Percentiles rank a stretch among this genome's conserved stretches.
Evolutionary conservation across 2,113 vertebrate species (phyloP).

Genomic region (Miniopterus natalensis): DNA sequence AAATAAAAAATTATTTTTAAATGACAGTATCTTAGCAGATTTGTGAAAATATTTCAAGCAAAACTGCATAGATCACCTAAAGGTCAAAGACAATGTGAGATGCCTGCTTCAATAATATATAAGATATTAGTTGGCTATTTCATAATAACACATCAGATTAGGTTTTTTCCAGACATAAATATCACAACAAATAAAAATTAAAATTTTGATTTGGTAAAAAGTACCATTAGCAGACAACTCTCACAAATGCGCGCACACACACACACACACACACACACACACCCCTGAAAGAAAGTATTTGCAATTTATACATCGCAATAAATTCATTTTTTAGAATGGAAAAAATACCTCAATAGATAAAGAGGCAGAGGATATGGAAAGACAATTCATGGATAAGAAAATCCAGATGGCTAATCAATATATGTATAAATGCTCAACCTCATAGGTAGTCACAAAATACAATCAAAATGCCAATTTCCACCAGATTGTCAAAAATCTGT

Average conservation of each 20-base stretch:
- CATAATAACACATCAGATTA: not conserved
- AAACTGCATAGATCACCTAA: not conserved
- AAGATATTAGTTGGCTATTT: not conserved
- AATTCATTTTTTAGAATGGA: not conserved
- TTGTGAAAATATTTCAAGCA: no score
- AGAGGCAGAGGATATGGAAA: not conserved
- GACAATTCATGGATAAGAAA: conserved; percentile 16
- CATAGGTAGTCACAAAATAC: not conserved
- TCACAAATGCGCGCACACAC: not conserved
- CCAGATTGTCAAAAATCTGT: not conserved
- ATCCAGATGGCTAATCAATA: not conserved
- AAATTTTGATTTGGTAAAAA: conserved; percentile 8
- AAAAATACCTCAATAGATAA: not conserved
- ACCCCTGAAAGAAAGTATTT: not conserved
- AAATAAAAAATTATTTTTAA: not conserved
- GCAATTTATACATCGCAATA: not conserved
- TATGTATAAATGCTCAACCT: not conserved
- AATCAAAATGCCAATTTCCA: conserved; percentile 32
- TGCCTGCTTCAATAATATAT: not conserved
- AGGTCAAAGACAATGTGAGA: not conserved
- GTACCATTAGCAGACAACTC: not conserved
- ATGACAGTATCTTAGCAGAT: not conserved
- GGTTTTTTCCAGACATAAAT: conserved; percentile 21
- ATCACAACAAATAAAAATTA: not conserved
- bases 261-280: not conserved